Evolutionary conservation across 1,140 invertebrate genomes (phyloP).

Genomic region (Drosophila truncata): DNA sequence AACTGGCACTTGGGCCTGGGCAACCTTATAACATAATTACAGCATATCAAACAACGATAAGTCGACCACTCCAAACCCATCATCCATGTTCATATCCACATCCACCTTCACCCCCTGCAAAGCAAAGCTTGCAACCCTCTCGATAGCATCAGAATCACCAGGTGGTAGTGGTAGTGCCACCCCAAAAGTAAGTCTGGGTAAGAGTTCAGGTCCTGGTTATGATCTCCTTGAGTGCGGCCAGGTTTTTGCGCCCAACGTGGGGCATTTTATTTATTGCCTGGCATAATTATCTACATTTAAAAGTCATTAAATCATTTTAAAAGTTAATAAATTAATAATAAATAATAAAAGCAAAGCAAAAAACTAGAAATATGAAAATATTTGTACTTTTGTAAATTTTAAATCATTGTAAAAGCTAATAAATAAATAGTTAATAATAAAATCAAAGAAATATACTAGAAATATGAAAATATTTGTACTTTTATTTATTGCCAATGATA

Average conservation of each 20-base stretch:
- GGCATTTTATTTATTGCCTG: not conserved
- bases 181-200: not conserved
- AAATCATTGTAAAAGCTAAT: no score
- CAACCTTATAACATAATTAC: constrained; percentile 82
- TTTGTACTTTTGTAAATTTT: no score
- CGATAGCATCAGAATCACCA: constrained; percentile 8
- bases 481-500: no score
- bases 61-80: constrained; percentile 17
- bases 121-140: constrained; percentile 57
- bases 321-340: not conserved
- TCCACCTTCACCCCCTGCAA: not conserved
- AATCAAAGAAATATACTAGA: no score
- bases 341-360: not conserved
- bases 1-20: constrained; percentile 63
- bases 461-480: no score
- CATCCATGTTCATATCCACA: no score
- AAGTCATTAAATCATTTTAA: not conserved
- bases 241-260: constrained; percentile 17
- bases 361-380: no score
- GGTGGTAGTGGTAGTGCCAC: constrained; percentile 13
- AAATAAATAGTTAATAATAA: no score
- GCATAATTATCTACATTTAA: not conserved
- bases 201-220: constrained; percentile 2
- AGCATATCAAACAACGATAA: constrained; percentile 76
- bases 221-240: not conserved